These are phyloP conservation scores for Mellivora capensis DNA, from an alignment of 2,113 vertebrate genomes.

Conservation along the genomic window DNA sequence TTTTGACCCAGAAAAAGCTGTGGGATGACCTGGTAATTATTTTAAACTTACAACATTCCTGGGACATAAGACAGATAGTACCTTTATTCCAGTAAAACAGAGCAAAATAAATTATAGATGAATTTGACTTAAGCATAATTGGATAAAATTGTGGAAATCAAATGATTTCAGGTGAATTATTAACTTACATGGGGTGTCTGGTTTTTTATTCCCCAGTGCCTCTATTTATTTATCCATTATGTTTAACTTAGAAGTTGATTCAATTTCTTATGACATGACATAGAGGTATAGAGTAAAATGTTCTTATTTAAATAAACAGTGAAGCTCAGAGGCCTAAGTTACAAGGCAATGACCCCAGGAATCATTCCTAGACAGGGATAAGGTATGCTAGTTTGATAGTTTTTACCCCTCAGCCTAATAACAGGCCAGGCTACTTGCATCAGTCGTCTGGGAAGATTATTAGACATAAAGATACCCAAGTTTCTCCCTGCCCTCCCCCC, in stretches of 20 bases:
- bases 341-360: not conserved
- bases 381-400: not conserved
- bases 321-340: not conserved
- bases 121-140: conserved; percentile 8
- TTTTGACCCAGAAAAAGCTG: not conserved
- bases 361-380: conserved; percentile 1
- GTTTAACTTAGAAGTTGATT: conserved; percentile 39
- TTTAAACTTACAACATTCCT: not conserved
- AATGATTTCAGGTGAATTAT: not conserved
- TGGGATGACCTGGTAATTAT: conserved; percentile 8
- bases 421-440: not conserved
- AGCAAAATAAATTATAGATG: not conserved
- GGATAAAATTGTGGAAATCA: not conserved
- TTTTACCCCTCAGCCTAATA: not conserved
- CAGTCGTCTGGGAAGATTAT: not conserved
- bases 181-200: conserved; percentile 21
- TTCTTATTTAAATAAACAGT: not conserved
- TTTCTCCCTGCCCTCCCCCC: accelerated
- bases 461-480: not conserved
- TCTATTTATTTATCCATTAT: not conserved
- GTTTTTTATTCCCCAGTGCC: not conserved
- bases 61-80: not conserved
- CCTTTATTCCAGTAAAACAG: not conserved
- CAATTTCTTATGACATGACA: not conserved
- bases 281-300: not conserved